phyloP scores from a whole-genome alignment of 2,113 vertebrate species.

The Embiotoca jacksoni region DNA sequence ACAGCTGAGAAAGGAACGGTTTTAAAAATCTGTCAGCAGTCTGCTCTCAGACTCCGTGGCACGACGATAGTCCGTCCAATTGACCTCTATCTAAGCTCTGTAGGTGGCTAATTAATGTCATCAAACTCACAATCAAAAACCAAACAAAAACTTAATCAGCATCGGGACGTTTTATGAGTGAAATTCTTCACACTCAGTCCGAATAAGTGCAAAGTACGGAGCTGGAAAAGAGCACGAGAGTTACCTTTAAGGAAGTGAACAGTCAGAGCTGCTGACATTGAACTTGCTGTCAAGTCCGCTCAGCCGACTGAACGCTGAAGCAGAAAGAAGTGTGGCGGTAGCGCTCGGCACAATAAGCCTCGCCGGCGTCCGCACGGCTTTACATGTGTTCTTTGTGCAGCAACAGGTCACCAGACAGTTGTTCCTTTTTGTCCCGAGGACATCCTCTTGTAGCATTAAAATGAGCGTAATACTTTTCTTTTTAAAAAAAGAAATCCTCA shows the following conservation, averaged over 20 bases:
- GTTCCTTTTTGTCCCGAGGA: neutral
- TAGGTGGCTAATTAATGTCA: too few species aligned
- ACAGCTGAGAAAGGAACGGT: slow-evolving; percentile 18
- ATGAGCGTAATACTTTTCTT: too few species aligned
- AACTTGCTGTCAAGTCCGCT: slow-evolving; percentile 6
- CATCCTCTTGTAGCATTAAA: neutral
- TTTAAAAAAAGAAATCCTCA: too few species aligned
- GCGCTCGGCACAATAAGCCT: neutral
- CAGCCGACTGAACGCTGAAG: slow-evolving; percentile 9
- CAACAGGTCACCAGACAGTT: neutral
- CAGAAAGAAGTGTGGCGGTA: neutral
- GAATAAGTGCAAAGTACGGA: neutral
- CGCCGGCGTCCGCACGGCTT: neutral
- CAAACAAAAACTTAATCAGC: neutral
- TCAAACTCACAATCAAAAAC: neutral
- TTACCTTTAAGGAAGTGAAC: slow-evolving; percentile 2
- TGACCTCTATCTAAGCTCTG: neutral
- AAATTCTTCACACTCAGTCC: neutral
- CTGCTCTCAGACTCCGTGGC: neutral
- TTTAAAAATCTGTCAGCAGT: slow-evolving; percentile 16
- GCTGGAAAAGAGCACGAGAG: neutral
- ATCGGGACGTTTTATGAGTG: neutral
- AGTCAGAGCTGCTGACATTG: slow-evolving; percentile 28
- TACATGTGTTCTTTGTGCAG: neutral
- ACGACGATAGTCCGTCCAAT: neutral